Evolutionary conservation across 2,797 vertebrate species (phyloP).

Genomic region (Bufotes viridis): DNA sequence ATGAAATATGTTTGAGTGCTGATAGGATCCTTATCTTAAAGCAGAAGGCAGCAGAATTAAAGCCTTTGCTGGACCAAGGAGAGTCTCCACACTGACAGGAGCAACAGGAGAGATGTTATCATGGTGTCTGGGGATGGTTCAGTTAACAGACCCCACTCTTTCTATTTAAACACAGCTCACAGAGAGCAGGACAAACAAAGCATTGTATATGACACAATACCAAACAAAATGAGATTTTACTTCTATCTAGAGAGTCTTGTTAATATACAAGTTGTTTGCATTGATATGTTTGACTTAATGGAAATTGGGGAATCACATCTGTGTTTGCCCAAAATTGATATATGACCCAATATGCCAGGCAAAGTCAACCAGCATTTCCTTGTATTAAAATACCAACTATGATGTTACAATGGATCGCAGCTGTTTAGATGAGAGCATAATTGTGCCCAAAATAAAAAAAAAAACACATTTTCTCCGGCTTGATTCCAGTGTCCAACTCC

Average conservation of each 20-base stretch:
- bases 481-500: neutral
- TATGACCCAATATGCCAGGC: conserved; percentile 5
- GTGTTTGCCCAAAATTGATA: conserved; percentile 41
- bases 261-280: conserved; percentile 62
- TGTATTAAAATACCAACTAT: conserved; percentile 9
- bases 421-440: neutral
- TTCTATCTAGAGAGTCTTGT: conserved; percentile 56
- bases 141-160: conserved; percentile 62
- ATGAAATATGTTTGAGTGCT: conserved; percentile 99
- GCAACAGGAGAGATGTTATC: conserved; percentile 63
- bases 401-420: neutral
- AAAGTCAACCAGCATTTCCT: neutral
- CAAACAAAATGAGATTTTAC: conserved; percentile 61
- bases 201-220: conserved; percentile 59
- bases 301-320: conserved; percentile 46
- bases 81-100: conserved; percentile 57
- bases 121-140: conserved; percentile 59
- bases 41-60: conserved; percentile 89
- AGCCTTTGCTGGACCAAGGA: conserved; percentile 74
- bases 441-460: no score
- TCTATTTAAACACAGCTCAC: conserved; percentile 59
- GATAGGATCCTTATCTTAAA: conserved; percentile 97
- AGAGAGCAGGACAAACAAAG: conserved; percentile 61
- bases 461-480: no score
- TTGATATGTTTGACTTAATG: conserved; percentile 56